Base-by-base conservation (phyloP, 2,113 vertebrate species). In the Brienomyrus brachyistius region DNA sequence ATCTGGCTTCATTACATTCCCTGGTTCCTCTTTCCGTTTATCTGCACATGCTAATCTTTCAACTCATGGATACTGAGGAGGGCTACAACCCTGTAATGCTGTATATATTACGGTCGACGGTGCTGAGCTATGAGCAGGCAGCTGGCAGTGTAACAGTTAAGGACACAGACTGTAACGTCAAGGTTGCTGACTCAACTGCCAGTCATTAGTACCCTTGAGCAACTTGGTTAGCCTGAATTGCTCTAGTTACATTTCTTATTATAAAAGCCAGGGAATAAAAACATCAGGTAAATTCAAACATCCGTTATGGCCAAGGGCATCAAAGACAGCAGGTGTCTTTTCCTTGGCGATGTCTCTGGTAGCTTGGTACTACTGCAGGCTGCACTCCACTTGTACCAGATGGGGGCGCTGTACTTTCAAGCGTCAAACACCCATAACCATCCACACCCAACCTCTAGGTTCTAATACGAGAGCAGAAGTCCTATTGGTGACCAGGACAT, bases 1-100 rank as follows among this genome's bases (percentile, higher is more conserved):
- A 92, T 90, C 90, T 92, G 86, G 77, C 90, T 83, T 88, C 62
- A 88, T 90, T 88, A 89, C 87, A 88, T 90, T 91, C 85, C 84
- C 87, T 56, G 56, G 85, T 56, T 90, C 54, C 52, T 84, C 50
- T 77, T 51, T 54, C 85, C 47, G 1, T 84, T 74, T 88, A 87
- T 80, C 85, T 90, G 31, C 21, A 52, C 35, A 13, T 54, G 31
- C 50, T 51, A 50, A 15, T 31, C 19, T 86, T 86, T 51, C 83
- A 51, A 4, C 11, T n/a, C 11, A 21, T 23, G n/a, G 83, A 51
- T 50, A 21, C 83, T 51, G 45, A 86, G 43, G 47, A 15, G 48
- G 83, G 48, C 21, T 27, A 43, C 6, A 7, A 40, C 2, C 5
- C 74, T 43, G 35, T 43, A 23, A 51, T 2, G 15, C 51, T 56